Evolutionary conservation across 2,888 invertebrate species (phyloP), one percentile per base, ranked within the genome.

Genomic region (Tenthredo livida): DNA sequence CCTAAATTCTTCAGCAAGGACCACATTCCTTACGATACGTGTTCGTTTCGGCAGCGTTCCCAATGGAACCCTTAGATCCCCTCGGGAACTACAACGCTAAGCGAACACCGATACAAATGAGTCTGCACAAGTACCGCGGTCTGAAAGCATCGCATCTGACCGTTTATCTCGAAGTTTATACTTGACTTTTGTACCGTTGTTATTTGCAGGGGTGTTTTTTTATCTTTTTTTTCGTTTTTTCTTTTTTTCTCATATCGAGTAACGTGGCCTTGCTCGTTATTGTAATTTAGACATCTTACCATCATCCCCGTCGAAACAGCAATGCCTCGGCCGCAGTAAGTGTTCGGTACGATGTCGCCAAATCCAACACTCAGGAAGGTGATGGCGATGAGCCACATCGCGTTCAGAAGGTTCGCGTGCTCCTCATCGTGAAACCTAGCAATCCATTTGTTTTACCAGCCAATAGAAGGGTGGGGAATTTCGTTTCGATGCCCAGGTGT

Each of bases 321-420:
- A 94, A 99, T 99, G 94, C 98, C 98, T 94, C 99, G 96, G 93
- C 99, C 99, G 95, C 99, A 99, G 95, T 99, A 99, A 90, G 99
- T 99, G 95, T 99, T 99, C 94, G 99, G 99, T 94, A 99, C 99
- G 94, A 99, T 98, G 95, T 99, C 99, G 94, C 99, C 99, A 95
- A 99, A 99, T 94, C 99, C 99, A 93, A 99, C 99, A 95, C 99
- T 99, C 94, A 99, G 97, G 96, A 99, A 99, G 92, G 99, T 99
- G 94, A 99, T 99, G 93, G 99, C 99, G 94, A 99, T 99, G 95
- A 99, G 97, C 99, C 99, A 99, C 98, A 99, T 99, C 93, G 99
- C 98, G 95, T 99, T 99, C 94, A 98, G 96, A 94, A 99, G 97
- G 95, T 99, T 99, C 94, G 98, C 98, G 95, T 99, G 99, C 95